Percentiles rank a stretch among this genome's conserved stretches.
Conservation (phyloP, 2,888 invertebrate genomes). For the Metopia argyrocephala region DNA sequence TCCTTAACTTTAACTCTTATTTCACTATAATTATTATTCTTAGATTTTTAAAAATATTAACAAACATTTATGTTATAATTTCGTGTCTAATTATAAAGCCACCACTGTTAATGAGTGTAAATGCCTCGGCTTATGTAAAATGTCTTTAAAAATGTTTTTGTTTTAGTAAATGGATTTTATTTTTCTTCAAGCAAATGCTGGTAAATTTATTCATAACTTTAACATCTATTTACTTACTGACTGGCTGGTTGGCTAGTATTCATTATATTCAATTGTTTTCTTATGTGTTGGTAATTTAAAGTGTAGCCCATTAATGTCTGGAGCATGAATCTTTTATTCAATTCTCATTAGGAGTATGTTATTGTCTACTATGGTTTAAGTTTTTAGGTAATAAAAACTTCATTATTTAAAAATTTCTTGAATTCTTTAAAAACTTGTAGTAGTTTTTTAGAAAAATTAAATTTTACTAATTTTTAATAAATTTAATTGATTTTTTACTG, state of each 20-base stretch:
- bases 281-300: not conserved
- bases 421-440: no score
- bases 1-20: no score
- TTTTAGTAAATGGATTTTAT: not conserved
- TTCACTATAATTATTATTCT: no score
- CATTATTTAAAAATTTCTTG: conserved; percentile 12
- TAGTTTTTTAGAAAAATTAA: not conserved
- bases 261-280: not conserved
- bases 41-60: no score
- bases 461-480: no score
- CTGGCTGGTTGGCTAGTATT: not conserved
- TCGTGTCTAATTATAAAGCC: no score
- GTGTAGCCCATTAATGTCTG: conserved; percentile 5
- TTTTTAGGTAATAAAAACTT: conserved; percentile 1
- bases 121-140: no score
- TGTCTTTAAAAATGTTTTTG: no score
- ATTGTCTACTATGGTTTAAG: not conserved
- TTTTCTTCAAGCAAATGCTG: not conserved
- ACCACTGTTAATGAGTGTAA: no score
- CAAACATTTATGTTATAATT: no score
- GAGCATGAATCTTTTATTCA: not conserved
- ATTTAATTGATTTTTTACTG: no score
- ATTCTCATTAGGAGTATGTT: not conserved
- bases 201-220: conserved; percentile 40
- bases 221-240: conserved; percentile 12